Evolutionary conservation across 2,888 invertebrate genomes (phyloP), one percentile per base, ranked within the genome.

Genomic region (Hymenopus coronatus): DNA sequence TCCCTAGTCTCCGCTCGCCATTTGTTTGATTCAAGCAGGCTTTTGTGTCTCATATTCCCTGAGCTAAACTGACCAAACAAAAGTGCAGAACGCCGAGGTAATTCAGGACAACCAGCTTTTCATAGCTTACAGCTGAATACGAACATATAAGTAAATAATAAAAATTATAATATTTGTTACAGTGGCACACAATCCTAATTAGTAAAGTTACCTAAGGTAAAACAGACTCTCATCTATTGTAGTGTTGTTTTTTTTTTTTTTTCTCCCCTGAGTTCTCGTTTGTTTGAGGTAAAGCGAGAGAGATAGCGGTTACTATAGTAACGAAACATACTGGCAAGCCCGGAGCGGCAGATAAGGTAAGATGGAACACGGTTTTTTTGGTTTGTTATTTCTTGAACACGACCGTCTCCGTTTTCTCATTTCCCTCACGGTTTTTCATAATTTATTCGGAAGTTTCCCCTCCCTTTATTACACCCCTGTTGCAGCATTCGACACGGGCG

Each of bases 361-460:
- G 54, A 25, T 70, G 54, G 54, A 3, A 70, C 54, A 70, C 20
- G 54, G 20, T 20, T 70, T 70, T 70, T 70, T 70, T 70, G 20
- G 54, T 20, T 20, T 70, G 54, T 70, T 70, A 70, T 70, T 70
- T 70, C 54, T 70, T 70, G 54, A 70, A 70, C 54, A 70, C 54
- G 54, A 70, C 20, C 54, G 54, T 70, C 54, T 81, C 46, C 85
- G 40, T 28, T 27, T 54, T 84, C 84, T 84, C 6, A 84, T 33
- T 40, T n/a, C 27, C 84, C 84, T 33, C 33, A 6, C n/a, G 46
- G n/a, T 46, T 86, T 81, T 86, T 81, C 30, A 81, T 86, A 86
- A 86, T 86, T 86, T 81, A 86, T 86, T 86, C 86, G 30, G 54
- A 28, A 28, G 81, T 30, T 86, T 86, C 81, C 81, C 40, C 46